Conservation (phyloP, 1,140 invertebrate species). For the Acromyrmex heyeri region DNA sequence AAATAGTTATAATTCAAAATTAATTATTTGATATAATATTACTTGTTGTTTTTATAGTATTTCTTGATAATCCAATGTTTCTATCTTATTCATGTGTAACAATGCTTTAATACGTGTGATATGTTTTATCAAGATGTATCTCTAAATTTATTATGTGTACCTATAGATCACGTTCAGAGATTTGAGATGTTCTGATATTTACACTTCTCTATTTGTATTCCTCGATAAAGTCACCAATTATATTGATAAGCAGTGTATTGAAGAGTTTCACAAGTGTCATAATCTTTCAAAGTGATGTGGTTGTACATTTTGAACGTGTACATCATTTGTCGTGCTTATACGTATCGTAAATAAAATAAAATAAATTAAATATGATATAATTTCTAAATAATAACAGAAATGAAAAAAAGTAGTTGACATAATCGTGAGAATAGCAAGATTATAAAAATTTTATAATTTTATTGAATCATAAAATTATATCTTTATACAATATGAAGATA, state of each 20-base stretch:
- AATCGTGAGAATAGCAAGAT: not conserved
- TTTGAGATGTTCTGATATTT: constrained; percentile 34
- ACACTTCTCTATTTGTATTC: constrained; percentile 26
- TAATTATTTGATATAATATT: not conserved
- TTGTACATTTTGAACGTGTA: not conserved
- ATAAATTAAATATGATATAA: not conserved
- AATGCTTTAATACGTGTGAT: not conserved
- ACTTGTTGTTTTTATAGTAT: constrained; percentile 10
- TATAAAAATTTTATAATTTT: constrained; percentile 10
- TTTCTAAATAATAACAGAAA: constrained; percentile 1
- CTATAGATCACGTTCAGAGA: not conserved
- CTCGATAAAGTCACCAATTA: constrained; percentile 52
- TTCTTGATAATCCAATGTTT: constrained; percentile 14
- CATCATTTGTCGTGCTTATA: not conserved
- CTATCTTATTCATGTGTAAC: constrained; percentile 7
- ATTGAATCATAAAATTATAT: constrained; percentile 9
- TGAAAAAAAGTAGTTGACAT: not conserved
- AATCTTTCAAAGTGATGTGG: constrained; percentile 3
- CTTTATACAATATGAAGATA: not conserved
- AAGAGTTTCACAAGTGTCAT: constrained; percentile 7
- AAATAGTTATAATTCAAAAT: not conserved
- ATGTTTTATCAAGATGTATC: constrained; percentile 8
- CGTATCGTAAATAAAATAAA: not conserved
- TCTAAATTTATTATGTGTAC: constrained; percentile 8
- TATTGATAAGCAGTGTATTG: constrained; percentile 42